Conservation (phyloP, 2,888 invertebrate genomes). For the Halictus quadricinctus region DNA sequence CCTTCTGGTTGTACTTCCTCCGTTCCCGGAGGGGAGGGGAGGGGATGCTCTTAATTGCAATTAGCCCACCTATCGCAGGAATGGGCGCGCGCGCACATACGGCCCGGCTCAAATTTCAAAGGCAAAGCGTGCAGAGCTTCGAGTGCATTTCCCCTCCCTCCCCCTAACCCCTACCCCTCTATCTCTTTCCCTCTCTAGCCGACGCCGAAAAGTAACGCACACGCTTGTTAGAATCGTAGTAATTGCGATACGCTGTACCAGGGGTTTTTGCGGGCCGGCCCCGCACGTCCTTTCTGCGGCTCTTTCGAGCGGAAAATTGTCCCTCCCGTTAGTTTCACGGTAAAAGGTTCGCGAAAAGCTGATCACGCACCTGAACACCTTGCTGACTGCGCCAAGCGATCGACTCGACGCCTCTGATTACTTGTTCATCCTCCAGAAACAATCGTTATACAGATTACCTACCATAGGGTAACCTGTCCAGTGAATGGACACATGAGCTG, state of each 20-base stretch:
- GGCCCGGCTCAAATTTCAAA: conserved; percentile 18
- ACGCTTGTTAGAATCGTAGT: conserved; percentile 5
- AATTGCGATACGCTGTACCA: conserved; percentile 3
- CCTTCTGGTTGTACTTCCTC: conserved; percentile 56
- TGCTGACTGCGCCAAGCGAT: background rate
- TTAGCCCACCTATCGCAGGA: conserved; percentile 53
- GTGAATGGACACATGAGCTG: background rate
- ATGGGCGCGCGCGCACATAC: background rate
- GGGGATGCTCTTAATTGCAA: conserved; percentile 66
- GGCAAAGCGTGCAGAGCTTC: background rate
- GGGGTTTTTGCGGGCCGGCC: background rate
- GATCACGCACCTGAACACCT: background rate
- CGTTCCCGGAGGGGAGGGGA: background rate
- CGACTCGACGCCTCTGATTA: background rate
- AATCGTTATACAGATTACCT: background rate
- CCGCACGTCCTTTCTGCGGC: background rate
- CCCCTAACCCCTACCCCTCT: no score
- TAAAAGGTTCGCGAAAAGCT: background rate
- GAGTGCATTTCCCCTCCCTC: no score
- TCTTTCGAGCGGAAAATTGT: background rate
- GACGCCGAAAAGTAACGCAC: conserved; percentile 17
- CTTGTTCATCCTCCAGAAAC: background rate
- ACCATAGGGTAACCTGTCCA: background rate
- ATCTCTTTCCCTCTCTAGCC: background rate
- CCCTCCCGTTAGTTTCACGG: background rate